Evolutionary conservation across 1,140 invertebrate genomes (phyloP).

Genomic region (Drosophila lini): DNA sequence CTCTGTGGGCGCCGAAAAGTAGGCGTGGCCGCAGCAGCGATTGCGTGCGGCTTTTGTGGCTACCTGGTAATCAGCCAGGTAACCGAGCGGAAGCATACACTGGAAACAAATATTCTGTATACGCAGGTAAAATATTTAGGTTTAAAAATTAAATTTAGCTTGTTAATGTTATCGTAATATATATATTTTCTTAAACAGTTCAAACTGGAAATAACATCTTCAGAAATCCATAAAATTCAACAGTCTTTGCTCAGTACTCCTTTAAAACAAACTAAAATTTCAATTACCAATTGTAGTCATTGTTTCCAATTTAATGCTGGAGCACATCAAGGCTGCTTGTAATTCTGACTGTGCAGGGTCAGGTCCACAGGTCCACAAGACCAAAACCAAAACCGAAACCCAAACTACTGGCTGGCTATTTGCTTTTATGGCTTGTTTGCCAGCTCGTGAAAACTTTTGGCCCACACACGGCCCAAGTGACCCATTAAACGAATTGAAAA

Average conservation of each 20-base stretch:
- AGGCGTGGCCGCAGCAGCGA: slow-evolving; percentile 31
- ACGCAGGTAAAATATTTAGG: background rate
- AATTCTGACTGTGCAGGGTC: slow-evolving; percentile 11
- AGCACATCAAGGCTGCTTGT: background rate
- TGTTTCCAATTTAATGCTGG: background rate
- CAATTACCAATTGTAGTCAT: slow-evolving; percentile 1
- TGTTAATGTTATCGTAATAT: no score
- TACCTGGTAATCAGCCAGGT: slow-evolving; percentile 14
- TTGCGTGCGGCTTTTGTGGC: slow-evolving; percentile 55
- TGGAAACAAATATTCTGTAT: background rate
- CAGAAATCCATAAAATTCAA: no score
- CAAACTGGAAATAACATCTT: no score
- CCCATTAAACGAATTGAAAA: slow-evolving; percentile 81
- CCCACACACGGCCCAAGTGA: slow-evolving; percentile 66
- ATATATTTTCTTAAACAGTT: no score
- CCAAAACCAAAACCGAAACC: slow-evolving; percentile 3
- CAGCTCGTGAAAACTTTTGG: slow-evolving; percentile 74
- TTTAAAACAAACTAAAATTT: background rate
- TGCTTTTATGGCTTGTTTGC: slow-evolving; percentile 78
- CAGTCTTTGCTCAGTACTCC: no score
- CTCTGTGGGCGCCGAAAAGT: background rate
- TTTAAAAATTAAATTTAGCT: background rate
- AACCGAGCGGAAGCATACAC: slow-evolving; percentile 5
- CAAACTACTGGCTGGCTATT: slow-evolving; percentile 53
- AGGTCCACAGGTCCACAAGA: background rate